These are phyloP conservation scores for Aeoliscus strigatus DNA, from an alignment of 2,797 vertebrate genomes.

Conservation along the genomic window DNA sequence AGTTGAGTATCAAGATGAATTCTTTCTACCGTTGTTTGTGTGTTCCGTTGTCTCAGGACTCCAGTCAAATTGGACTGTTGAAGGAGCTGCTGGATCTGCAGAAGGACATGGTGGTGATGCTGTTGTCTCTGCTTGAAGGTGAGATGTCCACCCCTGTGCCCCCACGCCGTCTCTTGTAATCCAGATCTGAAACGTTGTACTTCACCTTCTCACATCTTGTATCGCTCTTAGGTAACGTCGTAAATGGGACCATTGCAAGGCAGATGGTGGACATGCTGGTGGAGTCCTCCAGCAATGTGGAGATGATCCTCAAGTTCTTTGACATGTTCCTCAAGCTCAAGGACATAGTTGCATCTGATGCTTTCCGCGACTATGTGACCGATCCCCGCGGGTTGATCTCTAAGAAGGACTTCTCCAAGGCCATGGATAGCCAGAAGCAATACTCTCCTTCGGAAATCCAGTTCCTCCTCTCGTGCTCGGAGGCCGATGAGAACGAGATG, in stretches of 20 bases:
- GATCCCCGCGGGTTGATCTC: constrained; percentile 95
- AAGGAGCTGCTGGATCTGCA: constrained; percentile 93
- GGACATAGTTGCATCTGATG: constrained; percentile 92
- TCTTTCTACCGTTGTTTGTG: constrained; percentile 19
- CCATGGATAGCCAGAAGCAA: constrained; percentile 98
- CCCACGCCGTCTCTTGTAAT: constrained; percentile 1
- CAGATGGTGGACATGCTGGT: constrained; percentile 99
- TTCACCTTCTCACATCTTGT: constrained; percentile 1
- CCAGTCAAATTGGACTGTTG: constrained; percentile 89
- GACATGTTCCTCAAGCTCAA: constrained; percentile 98
- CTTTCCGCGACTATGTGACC: constrained; percentile 88
- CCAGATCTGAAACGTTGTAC: neutral
- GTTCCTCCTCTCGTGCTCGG: constrained; percentile 93
- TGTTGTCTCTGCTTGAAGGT: constrained; percentile 92
- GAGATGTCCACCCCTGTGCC: constrained; percentile 10
- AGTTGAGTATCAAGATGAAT: too few species aligned
- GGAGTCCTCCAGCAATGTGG: constrained; percentile 96
- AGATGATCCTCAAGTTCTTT: constrained; percentile 99
- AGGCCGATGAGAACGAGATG: constrained; percentile 97
- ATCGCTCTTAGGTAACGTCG: constrained; percentile 82
- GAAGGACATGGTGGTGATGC: constrained; percentile 98
- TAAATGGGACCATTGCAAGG: constrained; percentile 92
- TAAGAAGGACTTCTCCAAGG: constrained; percentile 97
- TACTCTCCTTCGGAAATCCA: constrained; percentile 89
- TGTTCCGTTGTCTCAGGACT: constrained; percentile 75